These are phyloP conservation scores for Ochotona princeps DNA, from an alignment of 2,113 vertebrate species.

Conservation along the genomic window DNA sequence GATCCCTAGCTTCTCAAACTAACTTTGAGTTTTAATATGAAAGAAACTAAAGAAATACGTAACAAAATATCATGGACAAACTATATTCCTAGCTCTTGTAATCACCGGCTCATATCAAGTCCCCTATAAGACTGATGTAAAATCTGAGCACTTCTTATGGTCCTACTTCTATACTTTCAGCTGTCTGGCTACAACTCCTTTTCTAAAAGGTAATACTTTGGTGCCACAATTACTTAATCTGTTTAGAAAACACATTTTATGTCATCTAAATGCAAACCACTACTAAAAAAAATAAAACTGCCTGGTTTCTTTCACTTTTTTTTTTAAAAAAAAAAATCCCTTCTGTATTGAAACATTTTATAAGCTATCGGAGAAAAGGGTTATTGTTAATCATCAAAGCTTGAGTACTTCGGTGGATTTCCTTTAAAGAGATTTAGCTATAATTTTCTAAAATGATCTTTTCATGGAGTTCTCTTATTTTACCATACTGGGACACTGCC, in stretches of 20 bases:
- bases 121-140: not conserved
- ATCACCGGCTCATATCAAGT: not conserved
- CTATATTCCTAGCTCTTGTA: not conserved
- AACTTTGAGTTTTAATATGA: not conserved
- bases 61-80: not conserved
- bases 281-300: not conserved
- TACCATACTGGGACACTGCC: not conserved
- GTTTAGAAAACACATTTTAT: not conserved
- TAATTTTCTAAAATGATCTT: conserved; percentile 1
- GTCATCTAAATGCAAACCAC: not conserved
- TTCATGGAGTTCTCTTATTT: conserved; percentile 14
- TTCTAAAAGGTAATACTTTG: conserved; percentile 25
- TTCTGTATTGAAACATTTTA: not conserved
- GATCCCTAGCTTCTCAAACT: not conserved
- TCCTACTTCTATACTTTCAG: not conserved
- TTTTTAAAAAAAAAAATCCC: conserved; percentile 15
- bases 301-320: not conserved
- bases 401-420: not conserved
- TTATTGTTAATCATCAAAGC: not conserved
- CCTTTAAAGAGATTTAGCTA: conserved; percentile 4
- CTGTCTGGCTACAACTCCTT: not conserved
- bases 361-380: not conserved
- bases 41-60: not conserved
- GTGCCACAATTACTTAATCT: not conserved
- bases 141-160: not conserved